These are phyloP conservation scores for Drosophila tropicalis DNA, from an alignment of 1,140 invertebrate species.

Conservation along the genomic window DNA sequence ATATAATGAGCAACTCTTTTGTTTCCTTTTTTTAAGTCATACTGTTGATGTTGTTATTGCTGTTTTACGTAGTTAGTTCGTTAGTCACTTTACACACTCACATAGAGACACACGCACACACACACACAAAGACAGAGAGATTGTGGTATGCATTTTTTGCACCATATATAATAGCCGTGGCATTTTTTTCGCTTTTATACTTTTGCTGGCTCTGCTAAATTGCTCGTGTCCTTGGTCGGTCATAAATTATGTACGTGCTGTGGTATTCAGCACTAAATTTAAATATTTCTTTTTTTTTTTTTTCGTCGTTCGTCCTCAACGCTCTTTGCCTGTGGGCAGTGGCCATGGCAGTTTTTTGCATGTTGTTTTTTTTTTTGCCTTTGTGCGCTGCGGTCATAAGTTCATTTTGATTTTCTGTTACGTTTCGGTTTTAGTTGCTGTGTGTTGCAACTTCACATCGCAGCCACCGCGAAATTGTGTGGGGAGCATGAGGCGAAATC, in stretches of 20 bases:
- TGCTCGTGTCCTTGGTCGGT: conserved; percentile 80
- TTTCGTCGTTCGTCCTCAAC: conserved; percentile 20
- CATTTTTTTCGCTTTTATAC: conserved; percentile 50
- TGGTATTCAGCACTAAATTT: conserved; percentile 81
- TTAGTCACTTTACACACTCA: conserved; percentile 55
- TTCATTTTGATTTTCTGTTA: conserved; percentile 81
- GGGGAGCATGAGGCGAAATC: conserved; percentile 46
- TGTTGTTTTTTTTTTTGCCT: conserved; percentile 29
- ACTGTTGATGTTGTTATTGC: conserved; percentile 17
- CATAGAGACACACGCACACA: conserved; percentile 23
- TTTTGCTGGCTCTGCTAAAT: conserved; percentile 72
- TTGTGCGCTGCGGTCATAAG: conserved; percentile 67
- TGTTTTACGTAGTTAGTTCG: conserved; percentile 51
- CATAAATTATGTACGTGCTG: conserved; percentile 82
- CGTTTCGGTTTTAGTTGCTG: conserved; percentile 74
- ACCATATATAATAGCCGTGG: conserved; percentile 35
- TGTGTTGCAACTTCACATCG: conserved; percentile 59
- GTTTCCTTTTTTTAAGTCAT: conserved; percentile 30
- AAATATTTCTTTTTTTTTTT: conserved; percentile 65
- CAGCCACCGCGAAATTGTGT: conserved; percentile 47
- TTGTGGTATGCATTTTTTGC: conserved; percentile 45
- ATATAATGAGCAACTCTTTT: conserved; percentile 47
- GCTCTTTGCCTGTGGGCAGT: conserved; percentile 24
- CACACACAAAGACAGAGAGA: conserved; percentile 21
- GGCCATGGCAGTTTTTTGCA: conserved; percentile 38